Percentiles rank a stretch among this genome's conserved stretches.
Evolutionary conservation across 2,888 invertebrate species (phyloP).

Genomic region (Autographa pulchrina): DNA sequence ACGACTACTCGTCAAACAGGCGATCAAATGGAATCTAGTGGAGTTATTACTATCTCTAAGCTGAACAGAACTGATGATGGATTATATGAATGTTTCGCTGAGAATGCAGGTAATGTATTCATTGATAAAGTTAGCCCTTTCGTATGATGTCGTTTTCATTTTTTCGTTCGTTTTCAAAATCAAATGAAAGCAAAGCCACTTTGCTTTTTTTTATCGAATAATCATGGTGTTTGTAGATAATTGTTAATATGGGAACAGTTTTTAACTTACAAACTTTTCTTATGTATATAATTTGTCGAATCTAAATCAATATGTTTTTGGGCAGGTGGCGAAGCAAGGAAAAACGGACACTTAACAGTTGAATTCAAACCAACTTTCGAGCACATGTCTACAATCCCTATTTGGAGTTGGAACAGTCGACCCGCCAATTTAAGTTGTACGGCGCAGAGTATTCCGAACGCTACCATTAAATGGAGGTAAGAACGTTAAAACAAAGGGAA

Average conservation of each 20-base stretch:
- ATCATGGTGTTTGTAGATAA: too few relatives aligned
- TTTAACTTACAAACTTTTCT: background rate
- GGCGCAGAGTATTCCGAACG: slow-evolving; percentile 97
- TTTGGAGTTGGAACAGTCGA: slow-evolving; percentile 95
- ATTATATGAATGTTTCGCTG: slow-evolving; percentile 95
- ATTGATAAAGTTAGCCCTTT: background rate
- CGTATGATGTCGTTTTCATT: too few relatives aligned
- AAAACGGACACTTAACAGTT: slow-evolving; percentile 95
- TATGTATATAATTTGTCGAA: background rate
- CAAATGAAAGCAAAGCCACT: too few relatives aligned
- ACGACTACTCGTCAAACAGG: slow-evolving; percentile 85
- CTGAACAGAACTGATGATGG: slow-evolving; percentile 94
- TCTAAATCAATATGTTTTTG: background rate
- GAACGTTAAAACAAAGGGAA: slow-evolving; percentile 64
- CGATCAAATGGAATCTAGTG: slow-evolving; percentile 88
- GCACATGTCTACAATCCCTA: slow-evolving; percentile 91
- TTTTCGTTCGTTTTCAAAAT: too few relatives aligned
- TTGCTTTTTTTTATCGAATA: too few relatives aligned
- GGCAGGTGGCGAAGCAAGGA: slow-evolving; percentile 91
- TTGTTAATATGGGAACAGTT: too few relatives aligned
- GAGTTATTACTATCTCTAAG: slow-evolving; percentile 91
- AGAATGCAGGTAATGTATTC: slow-evolving; percentile 90
- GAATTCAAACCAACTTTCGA: slow-evolving; percentile 95
- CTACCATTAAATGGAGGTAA: slow-evolving; percentile 95
- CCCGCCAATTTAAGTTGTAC: slow-evolving; percentile 96